Evolutionary conservation across 2,888 invertebrate species (phyloP).

Genomic region (Metopia argyrocephala): DNA sequence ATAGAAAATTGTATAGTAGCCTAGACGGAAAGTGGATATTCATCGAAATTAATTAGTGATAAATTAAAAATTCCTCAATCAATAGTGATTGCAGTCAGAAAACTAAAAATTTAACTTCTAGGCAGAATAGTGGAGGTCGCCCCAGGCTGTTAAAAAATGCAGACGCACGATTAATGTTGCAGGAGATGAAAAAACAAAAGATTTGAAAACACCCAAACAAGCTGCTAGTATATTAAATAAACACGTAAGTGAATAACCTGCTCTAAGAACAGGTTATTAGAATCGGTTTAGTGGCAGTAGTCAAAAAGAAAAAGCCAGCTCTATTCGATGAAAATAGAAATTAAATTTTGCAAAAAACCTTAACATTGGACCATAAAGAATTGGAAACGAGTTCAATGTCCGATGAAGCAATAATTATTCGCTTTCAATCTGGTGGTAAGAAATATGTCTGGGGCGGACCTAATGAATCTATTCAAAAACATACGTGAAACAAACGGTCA

Average conservation of each 20-base stretch:
- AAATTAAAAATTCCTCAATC: slow-evolving; percentile 18
- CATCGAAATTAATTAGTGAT: slow-evolving; percentile 9
- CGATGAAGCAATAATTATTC: no score
- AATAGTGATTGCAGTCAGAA: slow-evolving; percentile 9
- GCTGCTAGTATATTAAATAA: not conserved
- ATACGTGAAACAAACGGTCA: no score
- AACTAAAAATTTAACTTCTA: not conserved
- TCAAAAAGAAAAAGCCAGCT: not conserved
- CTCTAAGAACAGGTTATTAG: not conserved
- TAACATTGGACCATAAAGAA: not conserved
- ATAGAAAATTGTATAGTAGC: no score
- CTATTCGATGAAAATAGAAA: slow-evolving; percentile 5
- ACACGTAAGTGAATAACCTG: not conserved
- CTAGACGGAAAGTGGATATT: not conserved
- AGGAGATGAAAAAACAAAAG: slow-evolving; percentile 21
- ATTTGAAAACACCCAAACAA: slow-evolving; percentile 13
- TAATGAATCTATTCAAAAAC: no score
- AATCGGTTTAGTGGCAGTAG: slow-evolving; percentile 8
- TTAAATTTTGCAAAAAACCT: not conserved
- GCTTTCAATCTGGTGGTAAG: no score
- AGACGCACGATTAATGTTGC: slow-evolving; percentile 4
- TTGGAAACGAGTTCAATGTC: no score
- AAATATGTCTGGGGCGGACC: no score
- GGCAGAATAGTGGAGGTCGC: not conserved
- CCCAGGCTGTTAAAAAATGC: not conserved